Conservation (phyloP, 30 jellyfish, hydroid and myxozoan genomes). For the Aurelia sp. region DNA sequence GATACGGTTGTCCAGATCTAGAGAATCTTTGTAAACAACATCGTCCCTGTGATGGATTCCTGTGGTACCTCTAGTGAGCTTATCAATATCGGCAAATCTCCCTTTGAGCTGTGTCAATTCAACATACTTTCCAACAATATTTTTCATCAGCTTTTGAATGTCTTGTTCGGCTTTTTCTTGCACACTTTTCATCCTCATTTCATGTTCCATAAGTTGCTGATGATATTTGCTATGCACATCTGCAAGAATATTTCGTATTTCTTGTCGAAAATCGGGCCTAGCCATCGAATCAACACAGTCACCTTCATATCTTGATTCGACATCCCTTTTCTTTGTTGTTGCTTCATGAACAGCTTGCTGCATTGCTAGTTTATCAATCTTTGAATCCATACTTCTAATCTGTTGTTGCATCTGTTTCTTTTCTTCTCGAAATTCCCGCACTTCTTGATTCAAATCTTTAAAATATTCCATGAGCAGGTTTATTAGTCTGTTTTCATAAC, state of each 20-base stretch:
- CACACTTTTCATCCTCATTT: constrained; percentile 69
- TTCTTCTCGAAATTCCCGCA: constrained; percentile 81
- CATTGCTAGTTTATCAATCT: constrained; percentile 38
- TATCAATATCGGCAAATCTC: constrained; percentile 5
- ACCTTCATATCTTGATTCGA: neutral
- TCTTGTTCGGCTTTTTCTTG: constrained; percentile 92
- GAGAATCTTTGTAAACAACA: neutral
- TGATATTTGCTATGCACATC: constrained; percentile 88
- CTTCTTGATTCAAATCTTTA: constrained; percentile 89
- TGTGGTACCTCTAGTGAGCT: neutral
- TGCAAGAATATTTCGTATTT: constrained; percentile 71
- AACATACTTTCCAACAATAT: constrained; percentile 81
- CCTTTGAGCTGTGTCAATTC: constrained; percentile 56
- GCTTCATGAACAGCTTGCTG: constrained; percentile 29
- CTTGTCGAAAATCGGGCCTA: constrained; percentile 62
- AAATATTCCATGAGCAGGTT: constrained; percentile 82
- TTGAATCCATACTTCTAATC: constrained; percentile 37
- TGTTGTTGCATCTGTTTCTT: constrained; percentile 69
- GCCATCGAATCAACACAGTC: neutral
- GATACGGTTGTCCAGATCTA: neutral
- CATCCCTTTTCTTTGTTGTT: constrained; percentile 35
- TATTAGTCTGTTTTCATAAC: constrained; percentile 52
- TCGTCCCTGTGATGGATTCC: neutral
- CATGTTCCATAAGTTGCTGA: constrained; percentile 85
- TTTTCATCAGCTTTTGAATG: constrained; percentile 84